phyloP scores from a whole-genome alignment of 2,888 invertebrate species.

The Noctua janthe region DNA sequence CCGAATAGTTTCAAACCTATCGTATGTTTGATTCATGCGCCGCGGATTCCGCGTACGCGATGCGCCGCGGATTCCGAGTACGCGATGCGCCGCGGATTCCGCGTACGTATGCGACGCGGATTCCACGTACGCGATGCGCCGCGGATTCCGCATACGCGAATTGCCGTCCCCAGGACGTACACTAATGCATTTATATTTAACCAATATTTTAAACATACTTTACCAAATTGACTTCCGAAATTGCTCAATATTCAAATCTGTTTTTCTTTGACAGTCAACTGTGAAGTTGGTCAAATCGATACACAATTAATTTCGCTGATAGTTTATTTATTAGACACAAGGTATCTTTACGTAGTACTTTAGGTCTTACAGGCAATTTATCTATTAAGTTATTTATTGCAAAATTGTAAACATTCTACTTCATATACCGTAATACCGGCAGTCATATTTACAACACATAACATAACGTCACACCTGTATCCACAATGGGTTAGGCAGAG shows the following conservation, averaged over 20 bases:
- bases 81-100: no score
- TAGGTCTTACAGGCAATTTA: not conserved
- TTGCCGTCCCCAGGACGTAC: no score
- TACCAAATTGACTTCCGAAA: not conserved
- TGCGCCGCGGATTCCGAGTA: no score
- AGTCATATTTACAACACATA: not conserved
- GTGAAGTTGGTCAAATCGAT: not conserved
- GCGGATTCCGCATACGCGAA: no score
- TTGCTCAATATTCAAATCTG: not conserved
- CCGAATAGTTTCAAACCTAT: no score
- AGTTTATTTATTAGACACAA: not conserved
- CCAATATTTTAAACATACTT: not conserved
- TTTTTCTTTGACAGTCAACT: not conserved
- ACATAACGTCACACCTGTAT: no score
- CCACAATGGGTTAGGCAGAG: no score
- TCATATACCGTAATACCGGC: not conserved
- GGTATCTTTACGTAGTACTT: not conserved
- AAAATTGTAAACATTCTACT: not conserved
- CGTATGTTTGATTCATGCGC: no score
- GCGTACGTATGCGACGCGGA: no score
- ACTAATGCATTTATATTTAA: not conserved
- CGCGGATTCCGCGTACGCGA: no score
- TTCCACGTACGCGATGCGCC: no score
- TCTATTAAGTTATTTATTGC: not conserved
- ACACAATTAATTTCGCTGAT: not conserved